A percentile compares a stretch with the other conserved stretches of the same genome.
phyloP scores from a whole-genome alignment of 2,797 vertebrate genomes.

The Esox lucius region DNA sequence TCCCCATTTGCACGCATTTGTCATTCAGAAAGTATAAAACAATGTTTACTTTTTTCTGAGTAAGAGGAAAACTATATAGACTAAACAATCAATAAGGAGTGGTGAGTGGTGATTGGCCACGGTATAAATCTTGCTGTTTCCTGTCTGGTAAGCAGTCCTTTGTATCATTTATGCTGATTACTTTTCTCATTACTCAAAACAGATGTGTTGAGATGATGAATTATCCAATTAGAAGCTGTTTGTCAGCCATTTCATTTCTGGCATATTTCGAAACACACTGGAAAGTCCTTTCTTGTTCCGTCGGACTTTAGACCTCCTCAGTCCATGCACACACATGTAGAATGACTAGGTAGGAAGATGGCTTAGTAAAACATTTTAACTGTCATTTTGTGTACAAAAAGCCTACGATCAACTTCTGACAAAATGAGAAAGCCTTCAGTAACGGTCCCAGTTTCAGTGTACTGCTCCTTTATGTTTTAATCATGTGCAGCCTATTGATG shows the following conservation, averaged over 20 bases:
- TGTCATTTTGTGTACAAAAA: too few species aligned
- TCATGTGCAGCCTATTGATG: conserved; percentile 29
- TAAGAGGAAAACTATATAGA: conserved; percentile 64
- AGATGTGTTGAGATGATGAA: conserved; percentile 73
- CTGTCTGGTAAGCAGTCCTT: conserved; percentile 55
- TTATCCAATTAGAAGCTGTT: conserved; percentile 72
- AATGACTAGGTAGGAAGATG: background rate
- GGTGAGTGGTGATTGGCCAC: too few species aligned
- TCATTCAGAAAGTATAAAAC: conserved; percentile 45
- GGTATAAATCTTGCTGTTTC: conserved; percentile 66
- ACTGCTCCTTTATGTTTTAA: conserved; percentile 30
- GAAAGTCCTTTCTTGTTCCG: conserved; percentile 6
- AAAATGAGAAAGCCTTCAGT: too few species aligned
- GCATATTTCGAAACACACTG: conserved; percentile 44
- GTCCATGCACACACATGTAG: background rate
- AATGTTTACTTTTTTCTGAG: conserved; percentile 65
- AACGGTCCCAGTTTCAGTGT: background rate
- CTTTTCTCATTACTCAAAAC: conserved; percentile 76
- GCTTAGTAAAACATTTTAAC: background rate
- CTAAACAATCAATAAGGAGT: conserved; percentile 68
- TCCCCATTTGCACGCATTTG: conserved; percentile 19
- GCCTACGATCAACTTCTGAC: too few species aligned
- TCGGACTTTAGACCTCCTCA: background rate
- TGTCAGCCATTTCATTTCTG: conserved; percentile 74
- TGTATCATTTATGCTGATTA: conserved; percentile 74